phyloP scores from a whole-genome alignment of 2,797 vertebrate genomes.

The Hozukius guyotensis region DNA sequence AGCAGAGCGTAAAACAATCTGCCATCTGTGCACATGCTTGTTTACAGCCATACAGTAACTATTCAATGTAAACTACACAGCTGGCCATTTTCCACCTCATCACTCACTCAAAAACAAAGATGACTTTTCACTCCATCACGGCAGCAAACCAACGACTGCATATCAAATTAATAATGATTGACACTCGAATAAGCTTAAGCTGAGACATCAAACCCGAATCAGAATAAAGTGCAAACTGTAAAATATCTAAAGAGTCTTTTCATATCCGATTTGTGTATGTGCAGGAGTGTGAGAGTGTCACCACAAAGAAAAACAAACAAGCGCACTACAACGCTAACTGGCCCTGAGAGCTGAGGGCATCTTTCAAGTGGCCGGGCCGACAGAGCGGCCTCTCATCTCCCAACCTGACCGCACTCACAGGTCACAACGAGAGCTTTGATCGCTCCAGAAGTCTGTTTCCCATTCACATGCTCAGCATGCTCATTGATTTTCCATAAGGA shows the following conservation, averaged over 20 bases:
- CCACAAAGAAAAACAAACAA: constrained; percentile 70
- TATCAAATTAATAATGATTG: constrained; percentile 19
- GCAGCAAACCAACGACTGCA: not conserved
- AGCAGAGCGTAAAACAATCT: constrained; percentile 6
- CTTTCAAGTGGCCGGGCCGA: constrained; percentile 66
- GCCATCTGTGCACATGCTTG: not conserved
- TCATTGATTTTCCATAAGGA: constrained; percentile 69
- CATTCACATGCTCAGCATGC: constrained; percentile 59
- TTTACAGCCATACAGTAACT: constrained; percentile 8
- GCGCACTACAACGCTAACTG: constrained; percentile 56
- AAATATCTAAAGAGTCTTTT: constrained; percentile 36
- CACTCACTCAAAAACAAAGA: constrained; percentile 23
- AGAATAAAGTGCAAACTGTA: constrained; percentile 16
- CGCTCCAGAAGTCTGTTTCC: constrained; percentile 62
- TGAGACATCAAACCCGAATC: constrained; percentile 32
- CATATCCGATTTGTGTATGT: constrained; percentile 28
- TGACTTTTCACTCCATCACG: not conserved
- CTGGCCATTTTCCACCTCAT: constrained; percentile 25
- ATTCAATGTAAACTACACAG: not conserved
- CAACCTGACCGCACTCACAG: constrained; percentile 49
- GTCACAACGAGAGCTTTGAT: constrained; percentile 73
- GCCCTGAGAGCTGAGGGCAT: constrained; percentile 58
- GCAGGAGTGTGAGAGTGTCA: not conserved
- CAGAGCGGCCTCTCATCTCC: constrained; percentile 65
- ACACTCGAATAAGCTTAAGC: constrained; percentile 13